These are phyloP conservation scores for Drosophila mayri DNA, from an alignment of 1,140 invertebrate genomes.

Conservation along the genomic window DNA sequence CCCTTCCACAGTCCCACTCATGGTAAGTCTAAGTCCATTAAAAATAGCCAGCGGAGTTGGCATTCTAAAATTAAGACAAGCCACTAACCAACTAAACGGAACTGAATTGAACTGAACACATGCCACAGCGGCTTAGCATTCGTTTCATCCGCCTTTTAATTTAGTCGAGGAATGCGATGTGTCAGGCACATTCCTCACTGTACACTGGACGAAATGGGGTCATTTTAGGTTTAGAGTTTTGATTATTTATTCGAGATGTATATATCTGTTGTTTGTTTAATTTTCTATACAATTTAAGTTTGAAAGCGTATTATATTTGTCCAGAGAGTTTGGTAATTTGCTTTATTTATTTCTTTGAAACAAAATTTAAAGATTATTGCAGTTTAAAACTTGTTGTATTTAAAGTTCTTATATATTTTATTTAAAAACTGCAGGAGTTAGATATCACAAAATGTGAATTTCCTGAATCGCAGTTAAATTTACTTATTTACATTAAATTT, in stretches of 20 bases:
- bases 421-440: not conserved
- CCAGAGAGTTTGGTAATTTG: not conserved
- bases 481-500: not conserved
- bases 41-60: slow-evolving; percentile 41
- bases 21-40: slow-evolving; percentile 72
- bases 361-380: not conserved
- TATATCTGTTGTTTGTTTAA: too few species aligned
- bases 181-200: slow-evolving; percentile 37
- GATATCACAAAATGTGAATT: not conserved
- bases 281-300: fast-evolving
- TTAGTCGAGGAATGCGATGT: slow-evolving; percentile 42
- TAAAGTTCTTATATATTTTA: not conserved
- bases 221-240: not conserved
- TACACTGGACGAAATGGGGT: slow-evolving; percentile 6
- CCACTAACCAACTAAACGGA: slow-evolving; percentile 6
- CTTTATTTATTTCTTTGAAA: not conserved
- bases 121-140: slow-evolving; percentile 46
- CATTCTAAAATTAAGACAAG: slow-evolving; percentile 17
- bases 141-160: slow-evolving; percentile 32
- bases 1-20: slow-evolving; percentile 85
- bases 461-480: not conserved
- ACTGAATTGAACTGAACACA: slow-evolving; percentile 21
- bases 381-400: not conserved
- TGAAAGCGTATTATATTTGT: not conserved
- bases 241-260: not conserved